phyloP scores from a whole-genome alignment of 2,113 vertebrate species.

The Hiodon alosoides region DNA sequence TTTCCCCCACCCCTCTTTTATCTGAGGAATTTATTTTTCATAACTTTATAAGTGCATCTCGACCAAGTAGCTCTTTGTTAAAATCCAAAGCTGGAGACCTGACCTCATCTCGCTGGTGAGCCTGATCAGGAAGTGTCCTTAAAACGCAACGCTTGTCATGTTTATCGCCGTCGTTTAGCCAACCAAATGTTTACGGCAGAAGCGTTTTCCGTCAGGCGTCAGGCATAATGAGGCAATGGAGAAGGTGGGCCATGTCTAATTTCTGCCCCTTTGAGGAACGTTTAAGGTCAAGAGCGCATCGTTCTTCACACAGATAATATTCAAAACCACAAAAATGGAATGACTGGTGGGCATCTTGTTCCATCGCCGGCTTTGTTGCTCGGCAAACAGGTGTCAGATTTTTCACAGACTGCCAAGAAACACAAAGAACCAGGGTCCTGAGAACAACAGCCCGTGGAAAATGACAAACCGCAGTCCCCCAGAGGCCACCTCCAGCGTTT shows the following conservation, averaged over 20 bases:
- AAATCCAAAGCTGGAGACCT: background rate
- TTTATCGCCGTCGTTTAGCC: background rate
- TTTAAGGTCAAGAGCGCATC: background rate
- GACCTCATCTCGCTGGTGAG: background rate
- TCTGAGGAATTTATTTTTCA: conserved; percentile 13
- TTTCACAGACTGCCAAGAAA: conserved; percentile 42
- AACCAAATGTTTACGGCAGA: background rate
- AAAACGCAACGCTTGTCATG: background rate
- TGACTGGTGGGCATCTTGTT: conserved; percentile 26
- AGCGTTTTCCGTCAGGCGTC: background rate
- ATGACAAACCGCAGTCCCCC: conserved; percentile 31
- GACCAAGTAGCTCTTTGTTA: conserved; percentile 7
- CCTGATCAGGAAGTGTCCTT: background rate
- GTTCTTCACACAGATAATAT: conserved; percentile 20
- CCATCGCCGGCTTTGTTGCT: conserved; percentile 8
- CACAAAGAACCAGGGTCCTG: conserved; percentile 34
- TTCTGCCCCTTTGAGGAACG: background rate
- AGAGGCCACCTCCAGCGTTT: conserved; percentile 26
- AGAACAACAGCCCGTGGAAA: conserved; percentile 41
- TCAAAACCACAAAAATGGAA: conserved; percentile 23
- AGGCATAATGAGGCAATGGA: background rate
- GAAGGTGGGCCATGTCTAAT: background rate
- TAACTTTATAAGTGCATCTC: background rate
- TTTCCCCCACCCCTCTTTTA: conserved; percentile 7
- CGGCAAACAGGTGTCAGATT: conserved; percentile 38